Base-by-base conservation (phyloP, 2,888 invertebrate genomes). In the Trichopoda pennipes region DNA sequence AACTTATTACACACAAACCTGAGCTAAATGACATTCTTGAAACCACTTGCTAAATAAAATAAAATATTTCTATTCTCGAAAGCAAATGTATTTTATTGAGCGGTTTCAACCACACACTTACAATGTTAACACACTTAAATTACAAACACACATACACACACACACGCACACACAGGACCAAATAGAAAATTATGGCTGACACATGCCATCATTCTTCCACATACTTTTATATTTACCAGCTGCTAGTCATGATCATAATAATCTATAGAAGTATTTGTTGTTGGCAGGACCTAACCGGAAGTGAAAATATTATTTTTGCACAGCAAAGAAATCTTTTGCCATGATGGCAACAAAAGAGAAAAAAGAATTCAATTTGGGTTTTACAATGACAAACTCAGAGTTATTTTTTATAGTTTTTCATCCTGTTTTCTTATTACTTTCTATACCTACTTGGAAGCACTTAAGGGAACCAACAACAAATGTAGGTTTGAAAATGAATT, bases 361-460 rank as follows among this genome's bases (percentile, higher is more conserved):
- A 1, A 82, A 84, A n/a, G n/a, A n/a, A 80, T 78, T 68, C 70
- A 84, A 75, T 84, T 84, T 66, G 60, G 35, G 9, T 51, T 35
- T 16, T 16, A 28, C 28, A 28, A 28, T 28, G 28, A 28, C 4
- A 28, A 28, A 28, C 38, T 2, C 1, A 38, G 12, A 3, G 38
- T 38, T 38, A 12, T 38, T 38, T 12, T 38, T 38, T 2, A 2
- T 6, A 38, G 3, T 38, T 38, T 12, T 38, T 12, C 12, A 2
- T 38, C 12, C 12, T 38, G 38, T 21, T 21, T 10, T 23, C 12
- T 56, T 38, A 38, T 10, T 12, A 38, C 10, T 2, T 38, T 38
- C 3, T 21, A 42, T n/a, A 28, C 28, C 38, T 23, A 51, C 19
- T 47, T 21, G 32, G 32, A 35, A 28, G 19, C 9, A 16, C 21